phyloP scores from a whole-genome alignment of 2,113 vertebrate species.

The Agapornis roseicollis region DNA sequence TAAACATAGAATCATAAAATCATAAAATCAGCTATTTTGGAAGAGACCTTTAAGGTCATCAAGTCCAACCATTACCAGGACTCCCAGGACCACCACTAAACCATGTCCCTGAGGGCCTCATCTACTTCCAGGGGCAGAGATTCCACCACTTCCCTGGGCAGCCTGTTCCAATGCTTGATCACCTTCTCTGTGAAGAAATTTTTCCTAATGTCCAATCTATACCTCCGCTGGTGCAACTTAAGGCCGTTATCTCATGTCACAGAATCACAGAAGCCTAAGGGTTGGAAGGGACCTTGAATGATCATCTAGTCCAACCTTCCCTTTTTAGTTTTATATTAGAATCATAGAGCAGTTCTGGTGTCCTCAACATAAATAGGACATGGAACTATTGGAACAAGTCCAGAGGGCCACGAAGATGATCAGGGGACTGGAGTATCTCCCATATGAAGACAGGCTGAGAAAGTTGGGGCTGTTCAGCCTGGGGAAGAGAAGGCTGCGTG shows the following conservation, averaged over 20 bases:
- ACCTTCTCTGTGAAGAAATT: neutral
- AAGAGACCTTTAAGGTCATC: neutral
- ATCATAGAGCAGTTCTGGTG: no score
- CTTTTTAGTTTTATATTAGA: no score
- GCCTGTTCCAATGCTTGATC: neutral
- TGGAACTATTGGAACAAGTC: no score
- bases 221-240: neutral
- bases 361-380: no score
- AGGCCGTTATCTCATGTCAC: neutral
- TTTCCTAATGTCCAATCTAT: neutral
- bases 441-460: no score
- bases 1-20: neutral
- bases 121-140: neutral
- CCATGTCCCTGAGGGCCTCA: neutral
- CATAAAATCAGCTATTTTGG: neutral
- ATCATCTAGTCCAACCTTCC: no score
- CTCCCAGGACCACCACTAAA: neutral
- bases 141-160: neutral
- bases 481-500: no score
- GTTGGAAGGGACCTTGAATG: no score
- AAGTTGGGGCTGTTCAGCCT: no score
- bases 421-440: no score
- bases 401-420: no score
- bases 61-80: neutral
- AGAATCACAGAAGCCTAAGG: no score